These are phyloP conservation scores for Gila orcuttii DNA, from an alignment of 2,113 vertebrate species.

Conservation along the genomic window DNA sequence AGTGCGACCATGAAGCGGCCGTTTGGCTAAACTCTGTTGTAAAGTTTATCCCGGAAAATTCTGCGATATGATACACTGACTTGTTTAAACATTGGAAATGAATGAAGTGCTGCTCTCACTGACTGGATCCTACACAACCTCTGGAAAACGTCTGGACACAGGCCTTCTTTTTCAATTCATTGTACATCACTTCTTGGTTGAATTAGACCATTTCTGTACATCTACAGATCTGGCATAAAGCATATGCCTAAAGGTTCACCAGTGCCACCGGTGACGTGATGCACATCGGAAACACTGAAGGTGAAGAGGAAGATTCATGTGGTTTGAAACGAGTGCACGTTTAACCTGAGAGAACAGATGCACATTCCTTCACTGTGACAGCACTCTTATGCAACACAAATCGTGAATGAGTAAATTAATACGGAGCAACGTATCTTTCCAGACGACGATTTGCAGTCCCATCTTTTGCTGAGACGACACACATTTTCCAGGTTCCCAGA, in stretches of 20 bases:
- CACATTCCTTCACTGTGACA: conserved; percentile 70
- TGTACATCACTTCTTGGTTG: neutral
- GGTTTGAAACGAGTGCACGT: conserved; percentile 44
- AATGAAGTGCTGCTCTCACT: conserved; percentile 25
- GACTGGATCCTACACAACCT: conserved; percentile 18
- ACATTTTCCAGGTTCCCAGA: conserved; percentile 70
- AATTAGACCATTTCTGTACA: neutral
- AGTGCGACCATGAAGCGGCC: conserved; percentile 15
- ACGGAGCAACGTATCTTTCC: conserved; percentile 59
- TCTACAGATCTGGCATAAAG: neutral
- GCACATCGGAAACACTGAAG: conserved; percentile 56
- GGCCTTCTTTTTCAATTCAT: neutral
- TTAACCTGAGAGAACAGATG: conserved; percentile 61
- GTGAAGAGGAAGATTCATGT: conserved; percentile 1
- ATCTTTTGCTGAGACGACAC: conserved; percentile 58
- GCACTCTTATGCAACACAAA: conserved; percentile 68
- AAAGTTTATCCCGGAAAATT: conserved; percentile 51
- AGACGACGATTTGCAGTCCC: conserved; percentile 68
- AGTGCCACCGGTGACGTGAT: conserved; percentile 54
- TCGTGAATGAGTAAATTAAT: conserved; percentile 72
- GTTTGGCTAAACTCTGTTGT: conserved; percentile 31
- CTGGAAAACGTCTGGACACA: conserved; percentile 8
- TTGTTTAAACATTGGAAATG: conserved; percentile 37
- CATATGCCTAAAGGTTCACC: neutral
- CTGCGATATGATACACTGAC: conserved; percentile 44